phyloP scores from a whole-genome alignment of 1,140 invertebrate genomes.

The Drosophila ambigua region DNA sequence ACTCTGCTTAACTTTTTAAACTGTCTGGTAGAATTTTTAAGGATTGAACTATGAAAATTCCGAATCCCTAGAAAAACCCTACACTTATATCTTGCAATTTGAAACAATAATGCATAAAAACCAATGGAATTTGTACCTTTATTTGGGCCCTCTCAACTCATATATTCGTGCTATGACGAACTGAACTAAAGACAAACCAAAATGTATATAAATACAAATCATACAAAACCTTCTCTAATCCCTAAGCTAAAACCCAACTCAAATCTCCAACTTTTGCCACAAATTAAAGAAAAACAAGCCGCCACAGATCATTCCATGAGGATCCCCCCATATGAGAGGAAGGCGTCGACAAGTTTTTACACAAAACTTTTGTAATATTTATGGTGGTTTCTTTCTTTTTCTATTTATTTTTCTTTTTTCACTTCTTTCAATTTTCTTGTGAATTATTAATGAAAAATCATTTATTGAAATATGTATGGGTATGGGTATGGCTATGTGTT shows the following conservation, averaged over 20 bases:
- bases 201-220: too few relatives aligned
- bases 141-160: too few relatives aligned
- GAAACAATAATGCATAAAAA: too few relatives aligned
- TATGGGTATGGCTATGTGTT: not conserved
- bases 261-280: conserved; percentile 12
- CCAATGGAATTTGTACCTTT: too few relatives aligned
- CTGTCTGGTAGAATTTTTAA: too few relatives aligned
- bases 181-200: too few relatives aligned
- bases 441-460: conserved; percentile 78
- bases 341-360: conserved; percentile 35
- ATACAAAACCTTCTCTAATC: too few relatives aligned
- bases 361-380: conserved; percentile 12
- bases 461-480: conserved; percentile 73
- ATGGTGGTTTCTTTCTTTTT: conserved; percentile 35
- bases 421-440: conserved; percentile 62
- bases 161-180: too few relatives aligned
- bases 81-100: too few relatives aligned
- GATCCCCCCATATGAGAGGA: not conserved
- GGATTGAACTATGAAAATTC: too few relatives aligned
- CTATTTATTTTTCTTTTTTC: conserved; percentile 24
- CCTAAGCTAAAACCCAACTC: conserved; percentile 9
- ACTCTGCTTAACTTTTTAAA: too few relatives aligned
- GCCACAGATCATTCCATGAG: conserved; percentile 8
- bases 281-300: conserved; percentile 49
- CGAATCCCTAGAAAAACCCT: too few relatives aligned